Base-by-base conservation (phyloP, 2,888 invertebrate species). In the Parthenolecanium corni region DNA sequence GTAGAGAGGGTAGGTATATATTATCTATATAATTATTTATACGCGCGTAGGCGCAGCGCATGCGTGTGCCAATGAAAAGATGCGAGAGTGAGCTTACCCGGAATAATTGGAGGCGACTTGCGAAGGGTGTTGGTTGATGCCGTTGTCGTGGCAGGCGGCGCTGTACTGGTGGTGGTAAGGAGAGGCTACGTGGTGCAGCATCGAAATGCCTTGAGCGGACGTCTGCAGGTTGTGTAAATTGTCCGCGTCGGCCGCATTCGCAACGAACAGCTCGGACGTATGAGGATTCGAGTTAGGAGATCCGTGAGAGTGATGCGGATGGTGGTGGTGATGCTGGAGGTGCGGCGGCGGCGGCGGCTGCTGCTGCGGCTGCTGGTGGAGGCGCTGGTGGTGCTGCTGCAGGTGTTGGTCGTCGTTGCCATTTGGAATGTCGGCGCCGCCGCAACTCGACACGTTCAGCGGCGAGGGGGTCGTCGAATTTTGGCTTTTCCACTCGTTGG, bases 41-140 rank as follows among this genome's bases (percentile, higher is more conserved):
- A n/a, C n/a, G n/a, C n/a, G n/a, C n/a, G n/a, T n/a, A n/a, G n/a
- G n/a, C n/a, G n/a, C n/a, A n/a, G n/a, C n/a, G n/a, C n/a, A n/a
- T n/a, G 31, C 31, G 31, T 4, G 31, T 9, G 31, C 31, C 31
- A 4, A 9, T 6, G 31, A 31, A 9, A 31, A 9, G 9, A 9
- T 31, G 31, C 4, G 31, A 31, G 31, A 31, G 31, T 6, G 31
- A 31, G 31, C 56, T 56, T 46, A 56, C 56, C 56, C 42, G 3
- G 56, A 46, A 56, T 46, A 56, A 46, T 56, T 56, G 20, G 56
- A 6, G 44, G 14, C 44, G 18, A 42, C 44, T 4, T 18, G 18
- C 6, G 16, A 3, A 42, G 31, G 31, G 31, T 56, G 24, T 25
- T 56, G 44, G 9, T 44, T 9, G 16, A 18, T 23, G 46, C 4